Base-by-base conservation (phyloP, 2,888 invertebrate genomes). In the Drosophila vallismaia region DNA sequence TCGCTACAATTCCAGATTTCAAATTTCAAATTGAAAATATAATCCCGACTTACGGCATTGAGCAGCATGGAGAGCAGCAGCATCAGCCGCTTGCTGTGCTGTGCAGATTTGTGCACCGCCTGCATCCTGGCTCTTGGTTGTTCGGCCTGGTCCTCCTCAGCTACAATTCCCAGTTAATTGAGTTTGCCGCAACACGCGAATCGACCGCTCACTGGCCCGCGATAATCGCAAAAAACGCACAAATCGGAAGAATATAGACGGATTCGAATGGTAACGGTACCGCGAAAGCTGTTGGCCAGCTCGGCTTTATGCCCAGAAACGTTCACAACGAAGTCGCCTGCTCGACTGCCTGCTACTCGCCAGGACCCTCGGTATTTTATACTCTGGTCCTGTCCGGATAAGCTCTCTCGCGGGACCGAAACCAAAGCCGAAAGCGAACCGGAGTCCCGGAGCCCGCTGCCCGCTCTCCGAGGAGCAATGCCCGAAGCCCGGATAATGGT, bases 21-120 rank as follows among this genome's bases (percentile, higher is more conserved):
- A n/a, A 50, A 51, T 54, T 59, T 52, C 33, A 36, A 77, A 81
- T 68, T 77, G 67, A 75, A 68, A 74, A 71, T 59, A 67, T 86
- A 86, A 86, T 84, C 77, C 70, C 57, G 51, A 90, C 90, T 90
- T 89, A 90, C 90, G 70, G 89, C 89, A 86, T 88, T 91, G 70
- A 91, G 71, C 56, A 90, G 80, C 90, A 90, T 84, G 67, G 87
- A 86, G 63, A 90, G 77, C 55, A 89, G 62, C 63, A 90, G 74
- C 82, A 88, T 75, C 46, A 89, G 62, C 74, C 80, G 85, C 66
- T 74, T 77, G 74, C 76, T 82, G 51, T 69, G 60, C 45, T 68
- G 82, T 72, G 82, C 77, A 76, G 75, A 77, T 55, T 70, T 77
- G 74, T 81, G 85, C 85, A 81, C 74, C 67, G 74, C 40, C 72